Percentiles rank a stretch among this genome's conserved stretches.
These are phyloP conservation scores for Xylophagus ater DNA, from an alignment of 2,888 invertebrate species.

Conservation along the genomic window DNA sequence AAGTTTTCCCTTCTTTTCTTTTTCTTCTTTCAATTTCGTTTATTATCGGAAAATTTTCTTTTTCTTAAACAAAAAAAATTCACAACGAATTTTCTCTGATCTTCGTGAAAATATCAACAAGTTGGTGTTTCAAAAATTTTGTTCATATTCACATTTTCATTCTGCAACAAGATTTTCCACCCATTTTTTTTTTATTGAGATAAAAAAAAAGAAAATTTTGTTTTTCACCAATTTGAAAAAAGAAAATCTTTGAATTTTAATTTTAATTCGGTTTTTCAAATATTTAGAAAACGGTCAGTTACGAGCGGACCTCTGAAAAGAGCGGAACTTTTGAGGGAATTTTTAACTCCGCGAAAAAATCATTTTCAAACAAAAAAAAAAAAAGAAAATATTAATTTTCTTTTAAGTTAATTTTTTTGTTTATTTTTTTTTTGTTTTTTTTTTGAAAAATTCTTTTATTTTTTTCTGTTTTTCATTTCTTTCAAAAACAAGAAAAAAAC, in stretches of 20 bases:
- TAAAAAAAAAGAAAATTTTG: not conserved
- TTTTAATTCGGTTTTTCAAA: slow-evolving; percentile 11
- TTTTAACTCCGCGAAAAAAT: slow-evolving; percentile 39
- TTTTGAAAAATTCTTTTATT: slow-evolving; percentile 1
- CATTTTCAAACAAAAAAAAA: slow-evolving; percentile 18
- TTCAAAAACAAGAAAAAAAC: slow-evolving; percentile 1
- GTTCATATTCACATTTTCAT: not conserved
- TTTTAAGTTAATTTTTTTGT: slow-evolving; percentile 13
- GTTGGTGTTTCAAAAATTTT: slow-evolving; percentile 6
- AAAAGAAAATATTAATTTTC: slow-evolving; percentile 15
- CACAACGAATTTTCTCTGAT: slow-evolving; percentile 4
- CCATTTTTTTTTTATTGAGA: not conserved
- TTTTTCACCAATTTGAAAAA: slow-evolving; percentile 1
- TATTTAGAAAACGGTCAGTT: slow-evolving; percentile 33
- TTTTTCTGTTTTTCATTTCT: slow-evolving; percentile 11
- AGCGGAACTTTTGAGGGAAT: slow-evolving; percentile 37
- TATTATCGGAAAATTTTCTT: not conserved
- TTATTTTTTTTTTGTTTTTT: slow-evolving; percentile 6
- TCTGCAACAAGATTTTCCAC: not conserved
- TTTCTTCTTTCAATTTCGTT: too few relatives aligned
- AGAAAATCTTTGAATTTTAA: slow-evolving; percentile 10
- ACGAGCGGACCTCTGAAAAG: slow-evolving; percentile 42
- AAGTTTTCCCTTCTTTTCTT: too few relatives aligned
- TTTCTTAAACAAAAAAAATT: not conserved
- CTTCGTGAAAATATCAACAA: slow-evolving; percentile 10